These are phyloP conservation scores for Drosophila atripex DNA, from an alignment of 2,888 invertebrate genomes.

Conservation along the genomic window DNA sequence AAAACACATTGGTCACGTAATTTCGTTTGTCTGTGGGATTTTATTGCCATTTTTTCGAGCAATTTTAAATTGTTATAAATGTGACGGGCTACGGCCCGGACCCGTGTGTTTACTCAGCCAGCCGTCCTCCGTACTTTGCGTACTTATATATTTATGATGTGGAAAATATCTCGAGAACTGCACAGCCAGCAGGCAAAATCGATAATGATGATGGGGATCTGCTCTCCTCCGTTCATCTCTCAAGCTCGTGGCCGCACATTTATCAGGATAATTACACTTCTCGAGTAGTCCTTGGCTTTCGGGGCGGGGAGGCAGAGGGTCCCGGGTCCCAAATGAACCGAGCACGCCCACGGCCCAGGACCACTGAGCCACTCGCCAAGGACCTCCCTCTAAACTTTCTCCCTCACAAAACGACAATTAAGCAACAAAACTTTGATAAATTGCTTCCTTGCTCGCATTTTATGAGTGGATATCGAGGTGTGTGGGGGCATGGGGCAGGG, in stretches of 20 bases:
- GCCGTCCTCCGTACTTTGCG: constrained; percentile 30
- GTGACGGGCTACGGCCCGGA: constrained; percentile 60
- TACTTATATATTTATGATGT: constrained; percentile 80
- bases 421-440: constrained; percentile 81
- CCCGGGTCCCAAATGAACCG: constrained; percentile 53
- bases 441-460: constrained; percentile 76
- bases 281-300: constrained; percentile 15
- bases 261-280: constrained; percentile 55
- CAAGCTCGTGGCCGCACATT: constrained; percentile 34
- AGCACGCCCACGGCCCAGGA: constrained; percentile 44
- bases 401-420: constrained; percentile 76
- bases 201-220: constrained; percentile 50
- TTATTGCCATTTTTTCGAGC: constrained; percentile 82
- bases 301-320: constrained; percentile 6
- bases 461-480: constrained; percentile 52
- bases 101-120: constrained; percentile 59
- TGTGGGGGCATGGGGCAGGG: constrained; percentile 26
- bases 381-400: constrained; percentile 51
- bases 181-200: constrained; percentile 57
- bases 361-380: background rate
- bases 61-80: constrained; percentile 83
- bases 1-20: constrained; percentile 84
- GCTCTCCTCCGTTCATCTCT: constrained; percentile 1
- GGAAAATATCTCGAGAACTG: constrained; percentile 75
- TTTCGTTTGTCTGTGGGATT: constrained; percentile 84